phyloP scores from a whole-genome alignment of 1,140 invertebrate genomes.

The Tetragonula clypearis region DNA sequence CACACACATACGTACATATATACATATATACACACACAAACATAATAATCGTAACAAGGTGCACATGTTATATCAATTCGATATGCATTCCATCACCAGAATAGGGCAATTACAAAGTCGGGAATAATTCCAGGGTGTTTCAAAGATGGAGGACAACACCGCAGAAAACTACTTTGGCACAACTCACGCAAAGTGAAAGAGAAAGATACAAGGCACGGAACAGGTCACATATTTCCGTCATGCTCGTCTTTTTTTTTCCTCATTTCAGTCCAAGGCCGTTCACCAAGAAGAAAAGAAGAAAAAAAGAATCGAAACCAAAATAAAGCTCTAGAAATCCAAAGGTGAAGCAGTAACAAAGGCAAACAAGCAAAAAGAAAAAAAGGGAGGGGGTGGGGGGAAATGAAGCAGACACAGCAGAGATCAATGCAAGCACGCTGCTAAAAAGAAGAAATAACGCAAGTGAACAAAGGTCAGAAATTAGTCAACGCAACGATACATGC shows the following conservation, averaged over 20 bases:
- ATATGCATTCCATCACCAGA: slow-evolving; percentile 76
- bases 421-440: neutral
- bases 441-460: neutral
- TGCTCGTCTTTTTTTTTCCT: neutral
- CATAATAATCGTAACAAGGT: slow-evolving; percentile 59
- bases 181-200: neutral
- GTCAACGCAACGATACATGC: slow-evolving; percentile 50
- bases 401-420: neutral
- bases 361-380: slow-evolving; percentile 56
- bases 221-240: neutral
- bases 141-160: slow-evolving; percentile 41
- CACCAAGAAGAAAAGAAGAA: slow-evolving; percentile 45
- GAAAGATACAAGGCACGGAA: neutral
- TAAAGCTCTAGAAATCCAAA: no score
- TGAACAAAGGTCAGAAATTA: neutral
- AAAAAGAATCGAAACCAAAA: no score
- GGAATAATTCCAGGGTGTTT: slow-evolving; percentile 33
- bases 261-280: slow-evolving; percentile 54
- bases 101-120: slow-evolving; percentile 43
- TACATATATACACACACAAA: slow-evolving; percentile 6
- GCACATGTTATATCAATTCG: slow-evolving; percentile 61
- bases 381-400: no score
- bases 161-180: slow-evolving; percentile 33
- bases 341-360: slow-evolving; percentile 44
- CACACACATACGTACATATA: neutral